Evolutionary conservation across 2,797 vertebrate genomes (phyloP).

Genomic region (Anas bernieri): DNA sequence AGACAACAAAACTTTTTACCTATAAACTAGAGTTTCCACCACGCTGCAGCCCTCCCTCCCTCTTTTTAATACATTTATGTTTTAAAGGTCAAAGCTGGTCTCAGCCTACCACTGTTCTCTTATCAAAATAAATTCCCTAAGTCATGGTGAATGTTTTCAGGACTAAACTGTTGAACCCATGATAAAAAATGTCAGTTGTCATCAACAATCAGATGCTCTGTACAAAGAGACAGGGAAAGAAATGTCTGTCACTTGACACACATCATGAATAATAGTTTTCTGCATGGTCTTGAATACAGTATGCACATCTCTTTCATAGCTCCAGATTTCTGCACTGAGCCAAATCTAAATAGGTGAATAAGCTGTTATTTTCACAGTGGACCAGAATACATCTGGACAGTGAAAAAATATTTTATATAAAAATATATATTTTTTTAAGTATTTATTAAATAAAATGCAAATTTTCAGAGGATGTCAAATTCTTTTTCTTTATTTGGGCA

Average conservation of each 20-base stretch:
- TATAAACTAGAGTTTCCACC: neutral
- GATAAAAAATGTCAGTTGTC: slow-evolving; percentile 57
- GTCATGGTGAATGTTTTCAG: slow-evolving; percentile 35
- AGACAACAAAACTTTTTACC: neutral
- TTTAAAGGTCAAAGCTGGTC: slow-evolving; percentile 43
- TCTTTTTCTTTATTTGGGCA: neutral
- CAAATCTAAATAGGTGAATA: neutral
- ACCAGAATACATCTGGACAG: neutral
- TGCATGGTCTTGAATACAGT: neutral
- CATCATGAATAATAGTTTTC: neutral
- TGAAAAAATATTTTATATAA: neutral
- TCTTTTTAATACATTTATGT: neutral
- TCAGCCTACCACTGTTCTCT: neutral
- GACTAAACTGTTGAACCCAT: slow-evolving; percentile 35
- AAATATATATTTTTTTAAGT: neutral
- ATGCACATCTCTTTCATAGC: neutral
- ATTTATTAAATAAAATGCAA: neutral
- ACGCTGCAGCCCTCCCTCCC: too few relatives aligned
- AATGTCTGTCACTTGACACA: neutral
- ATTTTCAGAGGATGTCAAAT: neutral
- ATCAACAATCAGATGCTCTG: slow-evolving; percentile 24
- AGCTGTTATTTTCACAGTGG: neutral
- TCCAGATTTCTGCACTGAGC: neutral
- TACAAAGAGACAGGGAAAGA: neutral
- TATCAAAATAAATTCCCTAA: slow-evolving; percentile 49